A percentile compares a stretch with the other conserved stretches of the same genome.
Evolutionary conservation across 2,113 vertebrate species (phyloP).

Genomic region (Hydropotes inermis): DNA sequence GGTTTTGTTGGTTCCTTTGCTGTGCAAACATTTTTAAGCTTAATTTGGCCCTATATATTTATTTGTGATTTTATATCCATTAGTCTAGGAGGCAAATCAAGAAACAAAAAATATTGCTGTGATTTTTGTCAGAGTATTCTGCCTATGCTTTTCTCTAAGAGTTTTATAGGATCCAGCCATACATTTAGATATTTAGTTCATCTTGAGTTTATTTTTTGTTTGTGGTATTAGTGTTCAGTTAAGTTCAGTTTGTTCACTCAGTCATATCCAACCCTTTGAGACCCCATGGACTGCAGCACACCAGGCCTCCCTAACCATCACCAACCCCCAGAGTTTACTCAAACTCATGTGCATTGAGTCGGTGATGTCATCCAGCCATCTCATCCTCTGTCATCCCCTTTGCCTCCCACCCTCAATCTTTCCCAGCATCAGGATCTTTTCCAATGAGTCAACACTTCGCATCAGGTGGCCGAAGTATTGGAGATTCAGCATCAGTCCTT

Average conservation of each 20-base stretch:
- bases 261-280: accelerated
- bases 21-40: neutral
- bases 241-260: neutral
- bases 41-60: neutral
- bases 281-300: neutral
- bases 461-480: neutral
- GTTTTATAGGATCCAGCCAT: neutral
- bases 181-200: neutral
- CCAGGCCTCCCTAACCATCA: neutral
- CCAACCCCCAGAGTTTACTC: neutral
- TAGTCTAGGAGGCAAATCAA: neutral
- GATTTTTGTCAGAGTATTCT: neutral
- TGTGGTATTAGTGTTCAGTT: neutral
- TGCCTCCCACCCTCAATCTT: neutral
- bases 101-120: neutral
- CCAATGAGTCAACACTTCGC: neutral
- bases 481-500: neutral
- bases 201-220: neutral
- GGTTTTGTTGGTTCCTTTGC: neutral
- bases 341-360: neutral
- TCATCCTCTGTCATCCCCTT: neutral
- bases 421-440: neutral
- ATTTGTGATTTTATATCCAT: neutral
- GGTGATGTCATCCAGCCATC: neutral
- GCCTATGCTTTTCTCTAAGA: neutral